A percentile compares a stretch with the other conserved stretches of the same genome.
Conservation (phyloP, 2,113 vertebrate species). For the Ceuthmochares aereus region DNA sequence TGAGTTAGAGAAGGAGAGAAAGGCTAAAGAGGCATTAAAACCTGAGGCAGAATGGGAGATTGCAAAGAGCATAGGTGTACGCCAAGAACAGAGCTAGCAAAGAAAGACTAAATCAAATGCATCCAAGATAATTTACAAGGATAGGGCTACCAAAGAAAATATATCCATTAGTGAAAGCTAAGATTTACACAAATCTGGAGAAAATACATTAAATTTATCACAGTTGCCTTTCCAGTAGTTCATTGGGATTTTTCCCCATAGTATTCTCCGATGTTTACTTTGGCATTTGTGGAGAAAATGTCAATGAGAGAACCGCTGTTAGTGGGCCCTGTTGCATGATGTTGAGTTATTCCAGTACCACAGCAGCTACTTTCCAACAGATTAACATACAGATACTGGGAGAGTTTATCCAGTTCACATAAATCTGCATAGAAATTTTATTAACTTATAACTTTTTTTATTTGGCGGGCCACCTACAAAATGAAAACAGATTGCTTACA, state of each 20-base stretch:
- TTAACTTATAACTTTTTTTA: conserved; percentile 45
- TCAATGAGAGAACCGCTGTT: conserved; percentile 42
- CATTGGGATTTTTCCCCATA: neutral
- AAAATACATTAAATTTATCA: neutral
- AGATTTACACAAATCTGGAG: conserved; percentile 24
- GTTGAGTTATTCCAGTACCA: conserved; percentile 66
- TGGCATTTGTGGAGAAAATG: conserved; percentile 51
- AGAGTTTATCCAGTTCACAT: conserved; percentile 32
- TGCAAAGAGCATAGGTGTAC: neutral
- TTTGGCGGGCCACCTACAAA: conserved; percentile 56
- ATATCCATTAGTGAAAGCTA: neutral
- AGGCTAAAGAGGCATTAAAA: neutral
- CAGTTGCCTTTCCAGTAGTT: conserved; percentile 33
- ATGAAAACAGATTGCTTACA: neutral
- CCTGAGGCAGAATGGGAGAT: neutral
- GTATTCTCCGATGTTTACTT: conserved; percentile 39
- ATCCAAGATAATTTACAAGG: neutral
- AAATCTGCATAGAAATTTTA: conserved; percentile 43
- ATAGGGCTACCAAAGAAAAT: conserved; percentile 20
- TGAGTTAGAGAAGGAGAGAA: neutral
- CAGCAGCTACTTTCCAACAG: conserved; percentile 71
- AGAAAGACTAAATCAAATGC: neutral
- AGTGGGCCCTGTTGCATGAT: neutral
- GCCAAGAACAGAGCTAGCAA: neutral
- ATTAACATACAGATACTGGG: conserved; percentile 63